Evolutionary conservation across 2,888 invertebrate species (phyloP), one percentile per base, ranked within the genome.

Genomic region (Schrankia costaestrigalis): DNA sequence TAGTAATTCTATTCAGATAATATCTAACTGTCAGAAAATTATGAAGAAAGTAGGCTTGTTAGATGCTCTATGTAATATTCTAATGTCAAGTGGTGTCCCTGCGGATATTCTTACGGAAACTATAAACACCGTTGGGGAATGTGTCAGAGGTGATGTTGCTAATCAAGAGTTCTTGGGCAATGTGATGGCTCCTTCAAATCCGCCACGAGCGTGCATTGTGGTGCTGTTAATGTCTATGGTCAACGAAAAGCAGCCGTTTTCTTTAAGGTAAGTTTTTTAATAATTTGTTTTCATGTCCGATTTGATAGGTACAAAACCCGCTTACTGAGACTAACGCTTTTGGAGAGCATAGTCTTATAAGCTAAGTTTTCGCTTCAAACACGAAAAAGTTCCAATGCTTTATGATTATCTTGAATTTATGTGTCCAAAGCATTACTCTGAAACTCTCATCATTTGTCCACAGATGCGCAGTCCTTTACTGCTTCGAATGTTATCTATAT

Each of bases 161-260:
- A 99, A 98, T 78, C 99, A 99, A 82, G 95, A 97, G 59, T 96
- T 94, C 67, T 92, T 99, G 56, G 94, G 95, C 0, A 91, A 93
- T 30, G 95, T 98, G 1, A 92, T 95, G 90, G 98, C 97, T 9
- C 98, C 98, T 0, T 96, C 96, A 1, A 95, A 92, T 56, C 98
- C 98, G 3, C 97, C 98, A 2, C 91, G 98, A 35, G 96, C 98
- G 0, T 97, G 97, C 0, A 93, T 99, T 31, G 95, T 99, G 0
- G 96, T 99, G 24, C 89, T 99, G 4, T 84, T 99, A 5, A 97
- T 98, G 95, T 98, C 98, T 0, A 98, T 99, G 97, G 97, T 97
- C 3, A 98, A 98, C 74, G 99, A 99, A 73, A 98, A 97, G 66
- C 99, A 99, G 73, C 95, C 97, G 0, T 95, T 99, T 70, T 84